A percentile compares a stretch with the other conserved stretches of the same genome.
phyloP scores from a whole-genome alignment of 2,888 invertebrate species.

The Agrochola litura region DNA sequence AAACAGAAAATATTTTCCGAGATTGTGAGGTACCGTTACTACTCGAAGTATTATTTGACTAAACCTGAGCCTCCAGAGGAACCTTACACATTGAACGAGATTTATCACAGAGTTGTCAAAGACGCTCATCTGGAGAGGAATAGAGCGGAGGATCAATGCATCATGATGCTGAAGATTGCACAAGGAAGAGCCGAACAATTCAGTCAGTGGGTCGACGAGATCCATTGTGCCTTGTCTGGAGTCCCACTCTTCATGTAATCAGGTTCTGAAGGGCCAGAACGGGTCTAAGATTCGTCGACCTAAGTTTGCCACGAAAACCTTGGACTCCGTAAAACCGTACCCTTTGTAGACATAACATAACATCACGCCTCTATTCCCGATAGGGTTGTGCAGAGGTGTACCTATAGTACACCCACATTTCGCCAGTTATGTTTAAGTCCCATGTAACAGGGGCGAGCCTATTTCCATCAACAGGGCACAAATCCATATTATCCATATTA shows the following conservation, averaged over 20 bases:
- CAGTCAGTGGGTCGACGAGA: not conserved
- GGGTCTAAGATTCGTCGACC: not conserved
- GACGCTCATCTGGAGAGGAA: not conserved
- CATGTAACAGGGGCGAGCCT: too few relatives aligned
- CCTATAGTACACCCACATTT: too few relatives aligned
- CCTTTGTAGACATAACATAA: too few relatives aligned
- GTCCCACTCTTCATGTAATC: not conserved
- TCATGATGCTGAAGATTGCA: not conserved
- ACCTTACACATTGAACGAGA: not conserved
- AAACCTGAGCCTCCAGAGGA: too few relatives aligned
- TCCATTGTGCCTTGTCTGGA: not conserved
- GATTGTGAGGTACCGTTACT: not conserved
- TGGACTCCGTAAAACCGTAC: not conserved
- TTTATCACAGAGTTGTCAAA: not conserved
- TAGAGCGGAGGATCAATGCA: not conserved
- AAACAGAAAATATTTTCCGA: not conserved
- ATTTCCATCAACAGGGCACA: too few relatives aligned
- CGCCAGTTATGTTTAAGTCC: too few relatives aligned
- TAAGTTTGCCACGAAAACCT: not conserved
- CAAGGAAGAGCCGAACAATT: not conserved
- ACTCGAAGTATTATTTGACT: too few relatives aligned
- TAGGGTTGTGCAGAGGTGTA: too few relatives aligned
- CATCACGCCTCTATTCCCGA: too few relatives aligned
- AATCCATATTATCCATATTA: too few relatives aligned
- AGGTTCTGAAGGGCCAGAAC: not conserved